Conservation (phyloP, 2,113 vertebrate genomes). For the Scatophagus argus region DNA sequence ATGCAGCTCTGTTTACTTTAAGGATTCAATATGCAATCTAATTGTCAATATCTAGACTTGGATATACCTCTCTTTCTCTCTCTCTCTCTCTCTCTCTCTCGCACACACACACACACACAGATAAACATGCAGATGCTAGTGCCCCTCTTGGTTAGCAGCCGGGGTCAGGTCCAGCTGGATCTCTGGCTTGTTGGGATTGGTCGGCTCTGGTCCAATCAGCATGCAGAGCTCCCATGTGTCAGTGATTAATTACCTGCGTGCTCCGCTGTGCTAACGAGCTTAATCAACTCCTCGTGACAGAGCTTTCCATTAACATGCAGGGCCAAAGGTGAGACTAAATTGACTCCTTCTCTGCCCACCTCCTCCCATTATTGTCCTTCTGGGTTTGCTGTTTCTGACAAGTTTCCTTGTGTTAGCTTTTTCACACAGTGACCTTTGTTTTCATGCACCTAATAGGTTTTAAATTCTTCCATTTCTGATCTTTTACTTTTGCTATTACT, state of each 20-base stretch:
- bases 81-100: background rate
- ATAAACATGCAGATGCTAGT: background rate
- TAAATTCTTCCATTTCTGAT: slow-evolving; percentile 1
- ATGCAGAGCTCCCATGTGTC: slow-evolving; percentile 66
- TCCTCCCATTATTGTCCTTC: slow-evolving; percentile 17
- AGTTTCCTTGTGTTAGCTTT: background rate
- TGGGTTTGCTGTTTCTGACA: slow-evolving; percentile 22
- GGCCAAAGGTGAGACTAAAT: slow-evolving; percentile 70
- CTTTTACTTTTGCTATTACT: slow-evolving; percentile 22
- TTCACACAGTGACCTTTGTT: background rate
- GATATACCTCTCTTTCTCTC: background rate
- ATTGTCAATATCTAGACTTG: background rate
- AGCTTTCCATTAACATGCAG: slow-evolving; percentile 74
- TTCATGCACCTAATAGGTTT: background rate
- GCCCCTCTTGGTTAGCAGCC: slow-evolving; percentile 36
- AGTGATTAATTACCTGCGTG: slow-evolving; percentile 83
- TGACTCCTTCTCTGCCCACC: slow-evolving; percentile 44
- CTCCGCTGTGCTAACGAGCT: slow-evolving; percentile 70
- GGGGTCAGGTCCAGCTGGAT: slow-evolving; percentile 59
- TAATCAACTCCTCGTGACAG: slow-evolving; percentile 76
- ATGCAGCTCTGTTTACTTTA: background rate
- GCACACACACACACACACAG: slow-evolving; percentile 4
- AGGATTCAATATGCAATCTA: background rate
- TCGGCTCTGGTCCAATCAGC: slow-evolving; percentile 63
- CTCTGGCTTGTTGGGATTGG: slow-evolving; percentile 53